phyloP scores from a whole-genome alignment of 1,140 invertebrate species.

The Diabrotica undecimpunctata region DNA sequence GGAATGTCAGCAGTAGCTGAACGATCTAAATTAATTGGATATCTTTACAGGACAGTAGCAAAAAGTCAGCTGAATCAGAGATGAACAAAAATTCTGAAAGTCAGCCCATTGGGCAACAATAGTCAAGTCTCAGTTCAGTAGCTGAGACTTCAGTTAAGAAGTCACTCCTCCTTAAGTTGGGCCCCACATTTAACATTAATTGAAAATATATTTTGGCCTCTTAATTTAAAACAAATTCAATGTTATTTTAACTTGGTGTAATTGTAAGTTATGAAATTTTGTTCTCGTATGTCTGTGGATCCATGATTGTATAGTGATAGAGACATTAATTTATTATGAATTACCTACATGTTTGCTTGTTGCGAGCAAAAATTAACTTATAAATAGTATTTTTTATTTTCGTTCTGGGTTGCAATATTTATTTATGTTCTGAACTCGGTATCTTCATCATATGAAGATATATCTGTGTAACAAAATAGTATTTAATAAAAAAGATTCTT shows the following conservation, averaged over 20 bases:
- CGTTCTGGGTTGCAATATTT: too few species aligned
- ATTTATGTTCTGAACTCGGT: too few species aligned
- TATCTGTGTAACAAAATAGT: constrained; percentile 19
- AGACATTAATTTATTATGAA: background rate
- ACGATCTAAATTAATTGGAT: constrained; percentile 35
- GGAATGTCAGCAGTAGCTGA: background rate
- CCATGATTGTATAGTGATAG: constrained; percentile 19
- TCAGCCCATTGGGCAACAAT: constrained; percentile 28
- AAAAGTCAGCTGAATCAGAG: constrained; percentile 43
- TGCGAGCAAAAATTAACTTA: background rate
- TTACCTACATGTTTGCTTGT: background rate
- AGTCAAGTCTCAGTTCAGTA: constrained; percentile 32
- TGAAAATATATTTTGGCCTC: too few species aligned
- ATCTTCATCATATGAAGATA: too few species aligned
- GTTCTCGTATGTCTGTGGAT: constrained; percentile 16
- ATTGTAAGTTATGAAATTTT: background rate
- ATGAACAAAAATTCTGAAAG: constrained; percentile 41
- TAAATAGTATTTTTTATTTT: background rate
- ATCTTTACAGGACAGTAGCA: constrained; percentile 48
- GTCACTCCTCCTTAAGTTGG: constrained; percentile 32
- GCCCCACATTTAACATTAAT: constrained; percentile 1
- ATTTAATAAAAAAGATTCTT: constrained; percentile 28
- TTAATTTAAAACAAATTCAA: too few species aligned
- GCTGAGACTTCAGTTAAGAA: constrained; percentile 33
- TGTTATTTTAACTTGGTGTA: background rate